Base-by-base conservation (phyloP, 2,888 invertebrate species). In the Drosophila subquinaria region DNA sequence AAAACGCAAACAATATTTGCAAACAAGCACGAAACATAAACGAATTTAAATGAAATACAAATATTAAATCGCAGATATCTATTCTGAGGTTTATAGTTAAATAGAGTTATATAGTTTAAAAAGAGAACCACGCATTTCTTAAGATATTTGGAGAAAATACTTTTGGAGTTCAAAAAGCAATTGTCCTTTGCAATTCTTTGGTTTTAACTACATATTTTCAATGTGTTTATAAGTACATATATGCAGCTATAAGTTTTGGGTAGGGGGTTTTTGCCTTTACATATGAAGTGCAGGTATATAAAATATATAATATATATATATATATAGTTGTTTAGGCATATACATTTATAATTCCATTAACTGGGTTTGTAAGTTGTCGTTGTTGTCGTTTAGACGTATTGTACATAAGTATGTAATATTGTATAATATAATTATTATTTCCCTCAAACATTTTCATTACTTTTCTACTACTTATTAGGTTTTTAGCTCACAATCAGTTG, bases 401-500 rank as follows among this genome's bases (percentile, higher is more conserved):
- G 82, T 75, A 81, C 73, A 88, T 79, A 65, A 62, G 50, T 73
- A 69, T 56, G 40, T 63, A 35, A 43, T 67, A 60, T 64, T 35
- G 51, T 63, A 50, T 36, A 45, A 53, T 63, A 48, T 27, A 36
- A 50, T 50, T 50, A 60, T 60, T 42, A 78, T 38, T 61, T 56
- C n/a, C 48, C 36, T 48, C 63, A 62, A 57, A 57, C 47, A 56
- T 60, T 66, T 64, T 48, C 60, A 40, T 55, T 62, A 66, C 40
- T 69, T 67, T 45, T 53, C 61, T 81, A 59, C 59, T 55, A 27
- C 6, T 57, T 52, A 38, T 51, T 79, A 55, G 68, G 56, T 70
- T 66, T 65, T 70, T 76, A 67, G 61, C 73, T 89, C 89, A 89
- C 88, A 86, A 88, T 86, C 80, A 78, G 89, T 86, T 89, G 63